A percentile compares a stretch with the other conserved stretches of the same genome.
These are phyloP conservation scores for Vanessa atalanta DNA, from an alignment of 1,140 invertebrate genomes.

Conservation along the genomic window DNA sequence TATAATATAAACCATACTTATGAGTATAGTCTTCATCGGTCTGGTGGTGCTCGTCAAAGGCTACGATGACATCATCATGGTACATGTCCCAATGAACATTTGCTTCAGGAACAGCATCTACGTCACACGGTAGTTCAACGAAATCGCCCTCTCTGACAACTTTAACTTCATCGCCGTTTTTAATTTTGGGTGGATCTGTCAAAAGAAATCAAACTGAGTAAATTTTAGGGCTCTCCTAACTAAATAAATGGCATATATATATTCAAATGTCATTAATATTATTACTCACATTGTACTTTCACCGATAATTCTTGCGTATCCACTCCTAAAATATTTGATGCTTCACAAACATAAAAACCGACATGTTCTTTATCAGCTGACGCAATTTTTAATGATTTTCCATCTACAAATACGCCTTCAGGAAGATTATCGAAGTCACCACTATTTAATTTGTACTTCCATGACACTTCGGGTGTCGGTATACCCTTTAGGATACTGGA, in stretches of 20 bases:
- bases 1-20: conserved; percentile 36
- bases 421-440: conserved; percentile 46
- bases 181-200: conserved; percentile 60
- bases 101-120: conserved; percentile 55
- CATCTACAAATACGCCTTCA: conserved; percentile 44
- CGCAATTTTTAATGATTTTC: conserved; percentile 49
- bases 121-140: conserved; percentile 59
- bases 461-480: conserved; percentile 52
- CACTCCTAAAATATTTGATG: conserved; percentile 51
- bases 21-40: conserved; percentile 52
- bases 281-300: conserved; percentile 59
- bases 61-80: conserved; percentile 54
- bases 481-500: conserved; percentile 54
- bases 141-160: conserved; percentile 45
- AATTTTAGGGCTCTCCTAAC: not conserved
- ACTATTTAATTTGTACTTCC: conserved; percentile 49
- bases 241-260: not conserved
- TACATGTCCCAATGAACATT: conserved; percentile 61
- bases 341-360: conserved; percentile 60
- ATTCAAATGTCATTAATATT: not conserved
- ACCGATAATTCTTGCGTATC: conserved; percentile 46
- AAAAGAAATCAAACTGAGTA: not conserved
- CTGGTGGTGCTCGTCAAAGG: conserved; percentile 46
- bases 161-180: conserved; percentile 40
- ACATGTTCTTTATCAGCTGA: conserved; percentile 46